Conservation (phyloP, 2,888 invertebrate genomes). For the Morpho achilles region DNA sequence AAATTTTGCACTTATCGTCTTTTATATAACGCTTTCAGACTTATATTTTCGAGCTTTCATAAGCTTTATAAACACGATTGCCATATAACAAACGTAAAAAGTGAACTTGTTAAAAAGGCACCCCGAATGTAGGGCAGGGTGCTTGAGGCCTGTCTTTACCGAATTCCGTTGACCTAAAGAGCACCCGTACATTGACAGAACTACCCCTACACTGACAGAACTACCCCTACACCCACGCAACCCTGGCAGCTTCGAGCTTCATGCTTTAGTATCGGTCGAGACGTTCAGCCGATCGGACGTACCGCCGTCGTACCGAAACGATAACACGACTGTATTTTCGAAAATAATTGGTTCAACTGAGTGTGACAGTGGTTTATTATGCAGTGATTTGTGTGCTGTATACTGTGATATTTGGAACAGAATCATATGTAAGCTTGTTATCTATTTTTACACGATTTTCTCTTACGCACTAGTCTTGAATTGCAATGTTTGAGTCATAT, state of each 20-base stretch:
- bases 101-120: conserved; percentile 23
- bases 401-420: conserved; percentile 1
- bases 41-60: too few species aligned
- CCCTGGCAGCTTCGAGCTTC: conserved; percentile 34
- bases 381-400: conserved; percentile 2
- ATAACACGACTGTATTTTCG: conserved; percentile 4
- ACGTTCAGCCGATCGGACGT: conserved; percentile 34
- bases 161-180: conserved; percentile 70
- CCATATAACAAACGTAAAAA: conserved; percentile 5
- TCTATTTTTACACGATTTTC: conserved; percentile 9
- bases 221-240: conserved; percentile 19
- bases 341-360: neutral
- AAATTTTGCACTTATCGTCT: too few species aligned
- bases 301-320: conserved; percentile 15
- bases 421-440: conserved; percentile 3
- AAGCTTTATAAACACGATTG: neutral
- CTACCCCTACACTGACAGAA: conserved; percentile 35
- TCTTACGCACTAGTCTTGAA: neutral
- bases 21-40: too few species aligned
- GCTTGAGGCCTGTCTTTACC: conserved; percentile 59
- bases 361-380: conserved; percentile 7
- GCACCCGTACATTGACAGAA: conserved; percentile 43
- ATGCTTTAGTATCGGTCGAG: conserved; percentile 39
- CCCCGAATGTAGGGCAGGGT: conserved; percentile 51
- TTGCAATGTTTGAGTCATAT: conserved; percentile 5